Evolutionary conservation across 2,113 vertebrate genomes (phyloP).

Genomic region (Equus quagga): DNA sequence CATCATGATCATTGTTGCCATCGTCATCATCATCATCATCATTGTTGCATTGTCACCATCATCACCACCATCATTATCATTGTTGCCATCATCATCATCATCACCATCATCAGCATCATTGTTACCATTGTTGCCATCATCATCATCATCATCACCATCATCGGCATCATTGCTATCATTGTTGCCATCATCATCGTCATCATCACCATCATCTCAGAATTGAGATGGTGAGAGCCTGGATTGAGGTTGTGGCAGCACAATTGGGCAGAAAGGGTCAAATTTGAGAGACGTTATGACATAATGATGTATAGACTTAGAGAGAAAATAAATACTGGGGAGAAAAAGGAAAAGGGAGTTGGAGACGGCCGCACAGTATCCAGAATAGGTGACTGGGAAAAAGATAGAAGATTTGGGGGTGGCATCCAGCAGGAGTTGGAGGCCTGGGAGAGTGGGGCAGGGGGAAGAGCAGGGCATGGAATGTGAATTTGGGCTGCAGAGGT

Average conservation of each 20-base stretch:
- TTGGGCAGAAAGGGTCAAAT: neutral
- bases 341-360: neutral
- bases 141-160: no score
- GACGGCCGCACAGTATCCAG: neutral
- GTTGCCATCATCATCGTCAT: neutral
- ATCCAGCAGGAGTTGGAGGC: neutral
- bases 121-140: no score
- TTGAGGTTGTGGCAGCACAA: neutral
- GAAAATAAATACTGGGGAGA: neutral
- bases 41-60: no score
- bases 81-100: no score
- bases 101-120: no score
- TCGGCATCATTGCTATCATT: no score
- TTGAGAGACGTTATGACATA: neutral
- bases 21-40: no score
- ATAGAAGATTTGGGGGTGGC: neutral
- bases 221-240: neutral
- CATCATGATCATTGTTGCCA: no score
- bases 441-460: neutral
- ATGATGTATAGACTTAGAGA: neutral
- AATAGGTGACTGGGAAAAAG: neutral
- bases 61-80: no score
- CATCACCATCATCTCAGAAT: neutral
- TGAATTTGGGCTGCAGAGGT: neutral
- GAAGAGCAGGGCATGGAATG: neutral